Evolutionary conservation across 2,797 vertebrate genomes (phyloP), one percentile per base, ranked within the genome.

Genomic region (Dendrocincla fuliginosa): DNA sequence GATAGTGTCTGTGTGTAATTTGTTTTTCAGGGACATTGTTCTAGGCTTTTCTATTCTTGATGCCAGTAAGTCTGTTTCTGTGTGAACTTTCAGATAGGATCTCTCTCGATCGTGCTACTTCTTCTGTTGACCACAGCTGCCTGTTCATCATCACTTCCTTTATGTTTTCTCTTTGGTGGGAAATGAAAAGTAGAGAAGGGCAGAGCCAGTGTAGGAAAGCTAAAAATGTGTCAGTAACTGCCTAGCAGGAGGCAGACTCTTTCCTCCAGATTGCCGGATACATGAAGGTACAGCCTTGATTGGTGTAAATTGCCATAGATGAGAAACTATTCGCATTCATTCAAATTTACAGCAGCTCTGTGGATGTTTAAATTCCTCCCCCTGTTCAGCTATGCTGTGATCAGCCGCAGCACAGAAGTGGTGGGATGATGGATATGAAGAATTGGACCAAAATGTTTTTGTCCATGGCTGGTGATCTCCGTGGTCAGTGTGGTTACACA

Each of bases 1-100:
- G 73, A 15, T 68, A 30, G 83, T 15, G 92, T 32, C 84, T 90
- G 83, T 49, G 77, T 90, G 84, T 94, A 82, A 77, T 90, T 93
- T 96, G 95, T 89, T 96, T 95, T 95, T 73, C 84, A 63, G 91
- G 53, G 81, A 44, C 46, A 37, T 52, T 61, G 63, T 92, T 94
- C 84, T 61, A 81, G 90, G 88, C 84, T 76, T 24, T 79, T 80
- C 77, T 93, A 2, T 91, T 92, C 86, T 78, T 4, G 1, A 44
- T 70, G 46, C 56, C 71, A 25, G 33, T 23, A 41, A 85, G 27
- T 49, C 94, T 88, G 63, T 71, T 84, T 85, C 81, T 65, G 61
- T 47, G 50, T 79, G 57, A 87, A 76, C 70, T 73, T 93, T 84
- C 20, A 64, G 94, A 46, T 12, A 79, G 42, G 57, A 55, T 71